Evolutionary conservation across 2,113 vertebrate species (phyloP).

Genomic region (Charadrius vociferus): DNA sequence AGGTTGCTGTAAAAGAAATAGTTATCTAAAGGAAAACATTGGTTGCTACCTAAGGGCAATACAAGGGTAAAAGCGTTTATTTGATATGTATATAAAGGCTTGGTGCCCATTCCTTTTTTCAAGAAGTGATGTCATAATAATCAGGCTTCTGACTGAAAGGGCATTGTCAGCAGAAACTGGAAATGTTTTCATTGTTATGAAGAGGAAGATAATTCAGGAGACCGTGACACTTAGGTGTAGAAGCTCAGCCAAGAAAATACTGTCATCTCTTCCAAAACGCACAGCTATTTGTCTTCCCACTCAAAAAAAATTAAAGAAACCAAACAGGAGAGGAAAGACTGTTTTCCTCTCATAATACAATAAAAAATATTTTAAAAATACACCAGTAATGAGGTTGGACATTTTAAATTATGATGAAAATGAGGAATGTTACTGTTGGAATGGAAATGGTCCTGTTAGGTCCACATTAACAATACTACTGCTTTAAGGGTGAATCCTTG

Average conservation of each 20-base stretch:
- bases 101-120: neutral
- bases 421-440: neutral
- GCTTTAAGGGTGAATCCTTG: neutral
- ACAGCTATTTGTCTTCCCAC: neutral
- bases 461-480: neutral
- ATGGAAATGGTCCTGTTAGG: neutral
- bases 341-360: neutral
- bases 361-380: neutral
- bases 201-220: neutral
- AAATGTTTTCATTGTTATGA: neutral
- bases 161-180: neutral
- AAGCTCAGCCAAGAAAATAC: neutral
- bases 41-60: neutral
- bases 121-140: conserved; percentile 16
- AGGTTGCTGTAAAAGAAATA: neutral
- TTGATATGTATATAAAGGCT: neutral
- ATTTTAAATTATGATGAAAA: conserved; percentile 15
- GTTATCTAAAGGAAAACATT: neutral
- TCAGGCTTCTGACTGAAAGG: neutral
- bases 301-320: neutral
- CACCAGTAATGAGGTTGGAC: neutral
- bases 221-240: neutral
- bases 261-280: neutral
- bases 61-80: neutral
- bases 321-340: neutral